phyloP scores from a whole-genome alignment of 2,113 vertebrate species.

The Oenanthe melanoleuca region DNA sequence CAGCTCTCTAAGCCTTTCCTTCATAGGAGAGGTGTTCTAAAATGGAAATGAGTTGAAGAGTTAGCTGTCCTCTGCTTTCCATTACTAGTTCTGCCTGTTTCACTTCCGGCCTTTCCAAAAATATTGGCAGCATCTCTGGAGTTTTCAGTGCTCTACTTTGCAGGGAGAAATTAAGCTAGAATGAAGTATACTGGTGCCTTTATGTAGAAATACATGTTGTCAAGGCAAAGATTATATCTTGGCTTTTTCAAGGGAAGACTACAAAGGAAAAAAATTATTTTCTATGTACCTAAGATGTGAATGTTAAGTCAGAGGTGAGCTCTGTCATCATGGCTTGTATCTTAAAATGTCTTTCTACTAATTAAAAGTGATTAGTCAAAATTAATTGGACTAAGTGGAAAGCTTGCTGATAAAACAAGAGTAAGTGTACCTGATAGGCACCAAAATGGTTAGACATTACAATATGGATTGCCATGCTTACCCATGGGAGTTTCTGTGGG shows the following conservation, averaged over 20 bases:
- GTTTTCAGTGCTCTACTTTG: neutral
- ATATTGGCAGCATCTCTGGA: neutral
- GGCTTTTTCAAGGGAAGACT: neutral
- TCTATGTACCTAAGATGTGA: neutral
- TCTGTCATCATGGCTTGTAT: neutral
- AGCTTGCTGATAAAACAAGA: neutral
- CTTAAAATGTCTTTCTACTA: neutral
- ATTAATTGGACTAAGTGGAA: neutral
- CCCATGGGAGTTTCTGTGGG: neutral
- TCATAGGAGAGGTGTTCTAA: neutral
- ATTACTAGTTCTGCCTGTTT: neutral
- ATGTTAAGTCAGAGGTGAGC: neutral
- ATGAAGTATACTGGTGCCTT: neutral
- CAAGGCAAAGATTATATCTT: neutral
- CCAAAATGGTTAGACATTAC: neutral
- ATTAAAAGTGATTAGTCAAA: neutral
- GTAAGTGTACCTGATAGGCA: neutral
- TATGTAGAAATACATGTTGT: neutral
- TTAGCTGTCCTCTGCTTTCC: neutral
- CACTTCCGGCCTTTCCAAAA: neutral
- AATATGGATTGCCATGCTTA: rapidly evolving
- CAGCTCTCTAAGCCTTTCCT: neutral
- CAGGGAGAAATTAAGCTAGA: neutral
- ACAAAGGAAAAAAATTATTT: neutral
- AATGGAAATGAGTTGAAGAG: neutral